Conservation (phyloP, 2,113 vertebrate genomes). For the Balaenoptera acutorostrata region DNA sequence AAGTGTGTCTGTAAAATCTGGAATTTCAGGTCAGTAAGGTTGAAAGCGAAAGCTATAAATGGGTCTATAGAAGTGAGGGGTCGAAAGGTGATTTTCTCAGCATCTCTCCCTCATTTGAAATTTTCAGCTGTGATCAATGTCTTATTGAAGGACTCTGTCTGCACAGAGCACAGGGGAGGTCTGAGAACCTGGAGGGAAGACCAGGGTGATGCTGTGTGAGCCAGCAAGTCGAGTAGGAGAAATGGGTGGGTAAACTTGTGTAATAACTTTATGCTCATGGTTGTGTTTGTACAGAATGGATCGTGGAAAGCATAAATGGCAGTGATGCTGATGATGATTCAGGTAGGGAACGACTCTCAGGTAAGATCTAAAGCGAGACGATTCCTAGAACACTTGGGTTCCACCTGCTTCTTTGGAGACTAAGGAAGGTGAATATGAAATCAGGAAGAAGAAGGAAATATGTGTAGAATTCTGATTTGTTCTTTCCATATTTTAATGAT, state of each 20-base stretch:
- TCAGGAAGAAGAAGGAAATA: background rate
- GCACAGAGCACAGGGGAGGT: background rate
- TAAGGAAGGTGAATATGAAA: background rate
- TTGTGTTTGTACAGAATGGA: too few relatives aligned
- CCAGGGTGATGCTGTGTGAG: background rate
- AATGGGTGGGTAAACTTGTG: too few relatives aligned
- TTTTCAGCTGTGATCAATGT: background rate
- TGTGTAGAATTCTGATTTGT: background rate
- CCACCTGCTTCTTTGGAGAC: background rate
- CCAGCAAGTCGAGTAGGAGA: too few relatives aligned
- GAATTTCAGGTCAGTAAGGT: background rate
- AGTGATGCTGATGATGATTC: too few relatives aligned
- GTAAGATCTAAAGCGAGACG: background rate
- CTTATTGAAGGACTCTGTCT: background rate
- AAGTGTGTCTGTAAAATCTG: background rate
- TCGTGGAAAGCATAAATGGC: too few relatives aligned
- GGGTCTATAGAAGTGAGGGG: background rate
- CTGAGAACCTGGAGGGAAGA: background rate
- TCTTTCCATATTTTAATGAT: background rate
- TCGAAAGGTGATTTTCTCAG: too few relatives aligned
- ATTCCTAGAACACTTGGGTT: background rate
- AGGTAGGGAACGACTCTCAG: too few relatives aligned
- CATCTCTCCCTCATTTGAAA: background rate
- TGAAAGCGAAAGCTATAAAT: background rate
- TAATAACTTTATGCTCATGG: too few relatives aligned